Conservation (phyloP, 1,140 invertebrate genomes). For the Sitophilus oryzae region DNA sequence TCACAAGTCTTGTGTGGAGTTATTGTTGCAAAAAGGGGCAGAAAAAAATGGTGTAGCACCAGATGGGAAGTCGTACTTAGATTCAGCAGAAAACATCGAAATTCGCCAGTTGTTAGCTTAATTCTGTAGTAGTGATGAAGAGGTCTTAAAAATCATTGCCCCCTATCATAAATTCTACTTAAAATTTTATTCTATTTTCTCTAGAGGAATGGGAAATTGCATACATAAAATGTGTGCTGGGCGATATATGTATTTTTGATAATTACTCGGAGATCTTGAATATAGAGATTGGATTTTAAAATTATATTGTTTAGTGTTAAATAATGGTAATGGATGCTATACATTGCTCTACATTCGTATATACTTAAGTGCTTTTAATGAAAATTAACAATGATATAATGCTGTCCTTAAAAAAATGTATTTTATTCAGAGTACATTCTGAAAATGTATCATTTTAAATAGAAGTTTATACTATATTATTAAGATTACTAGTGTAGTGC, state of each 20-base stretch:
- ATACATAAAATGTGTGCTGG: too few species aligned
- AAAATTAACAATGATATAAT: slow-evolving; percentile 6
- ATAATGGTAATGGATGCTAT: too few species aligned
- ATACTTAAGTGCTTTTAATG: neutral
- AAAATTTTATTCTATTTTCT: too few species aligned
- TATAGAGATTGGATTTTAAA: too few species aligned
- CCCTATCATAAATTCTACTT: neutral
- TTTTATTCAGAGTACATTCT: neutral
- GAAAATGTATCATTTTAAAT: neutral
- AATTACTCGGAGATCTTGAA: too few species aligned
- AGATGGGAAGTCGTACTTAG: slow-evolving; percentile 78
- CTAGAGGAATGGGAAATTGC: too few species aligned
- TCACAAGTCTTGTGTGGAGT: slow-evolving; percentile 83
- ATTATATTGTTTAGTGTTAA: too few species aligned
- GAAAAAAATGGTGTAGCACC: slow-evolving; percentile 76
- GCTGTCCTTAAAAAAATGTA: slow-evolving; percentile 5
- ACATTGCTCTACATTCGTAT: too few species aligned
- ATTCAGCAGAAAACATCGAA: slow-evolving; percentile 87
- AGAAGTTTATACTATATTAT: too few species aligned
- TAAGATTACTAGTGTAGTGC: too few species aligned
- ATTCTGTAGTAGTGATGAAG: neutral
- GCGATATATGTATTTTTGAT: too few species aligned
- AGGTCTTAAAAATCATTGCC: neutral
- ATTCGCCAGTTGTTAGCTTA: slow-evolving; percentile 67
- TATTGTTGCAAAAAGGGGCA: slow-evolving; percentile 84